Conservation (phyloP, 2,797 vertebrate species). For the Helostoma temminkii region DNA sequence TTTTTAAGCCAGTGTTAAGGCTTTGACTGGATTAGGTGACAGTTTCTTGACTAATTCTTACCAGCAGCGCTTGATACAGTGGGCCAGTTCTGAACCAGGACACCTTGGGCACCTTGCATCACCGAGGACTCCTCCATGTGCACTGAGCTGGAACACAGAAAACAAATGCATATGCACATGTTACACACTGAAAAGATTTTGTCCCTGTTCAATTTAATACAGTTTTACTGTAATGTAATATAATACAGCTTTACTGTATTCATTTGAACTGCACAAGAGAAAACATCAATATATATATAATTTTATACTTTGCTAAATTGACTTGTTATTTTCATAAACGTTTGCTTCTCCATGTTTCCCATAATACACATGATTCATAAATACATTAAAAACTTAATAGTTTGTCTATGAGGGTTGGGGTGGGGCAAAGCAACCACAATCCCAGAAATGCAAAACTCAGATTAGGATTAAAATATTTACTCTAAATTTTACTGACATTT, state of each 20-base stretch:
- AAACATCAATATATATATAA: background rate
- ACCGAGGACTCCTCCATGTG: constrained; percentile 95
- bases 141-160: constrained; percentile 89
- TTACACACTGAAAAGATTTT: constrained; percentile 34
- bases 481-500: constrained; percentile 55
- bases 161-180: constrained; percentile 33
- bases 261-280: background rate
- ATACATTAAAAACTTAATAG: constrained; percentile 23
- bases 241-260: too few relatives aligned
- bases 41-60: constrained; percentile 83
- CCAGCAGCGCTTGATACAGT: constrained; percentile 96
- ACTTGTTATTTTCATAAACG: constrained; percentile 1
- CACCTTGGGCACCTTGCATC: constrained; percentile 90
- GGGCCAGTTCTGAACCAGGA: constrained; percentile 98
- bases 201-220: too few relatives aligned
- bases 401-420: background rate
- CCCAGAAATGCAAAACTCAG: constrained; percentile 34
- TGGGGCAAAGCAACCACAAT: constrained; percentile 7
- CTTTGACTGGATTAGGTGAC: constrained; percentile 12
- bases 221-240: too few relatives aligned
- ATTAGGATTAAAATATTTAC: constrained; percentile 65
- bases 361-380: constrained; percentile 33
- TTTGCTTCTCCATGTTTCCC: constrained; percentile 20
- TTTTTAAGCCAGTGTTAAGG: background rate
- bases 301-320: background rate